Evolutionary conservation across 2,113 vertebrate genomes (phyloP).

Genomic region (Onychostoma macrolepis): DNA sequence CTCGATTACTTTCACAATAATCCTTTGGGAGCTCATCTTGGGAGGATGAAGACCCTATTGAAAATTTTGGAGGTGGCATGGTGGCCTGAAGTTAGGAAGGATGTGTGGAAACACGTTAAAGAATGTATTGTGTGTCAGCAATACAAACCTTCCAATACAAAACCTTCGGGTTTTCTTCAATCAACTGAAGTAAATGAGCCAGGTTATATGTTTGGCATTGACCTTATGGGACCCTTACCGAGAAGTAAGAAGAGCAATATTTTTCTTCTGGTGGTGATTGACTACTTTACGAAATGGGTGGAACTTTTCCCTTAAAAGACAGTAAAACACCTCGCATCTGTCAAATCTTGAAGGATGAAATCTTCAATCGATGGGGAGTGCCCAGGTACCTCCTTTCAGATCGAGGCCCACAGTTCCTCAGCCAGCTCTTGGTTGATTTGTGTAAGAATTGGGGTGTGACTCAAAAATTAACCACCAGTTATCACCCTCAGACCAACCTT

Average conservation of each 20-base stretch:
- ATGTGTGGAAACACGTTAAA: neutral
- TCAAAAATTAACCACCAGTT: slow-evolving; percentile 38
- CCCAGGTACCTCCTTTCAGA: slow-evolving; percentile 17
- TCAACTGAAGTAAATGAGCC: neutral
- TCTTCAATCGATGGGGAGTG: slow-evolving; percentile 16
- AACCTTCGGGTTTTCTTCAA: neutral
- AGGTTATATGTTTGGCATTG: neutral
- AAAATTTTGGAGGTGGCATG: neutral
- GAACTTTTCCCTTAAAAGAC: neutral
- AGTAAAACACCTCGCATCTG: neutral
- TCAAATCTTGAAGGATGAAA: neutral
- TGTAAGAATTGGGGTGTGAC: slow-evolving; percentile 10
- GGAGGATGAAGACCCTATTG: neutral
- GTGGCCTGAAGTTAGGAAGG: neutral
- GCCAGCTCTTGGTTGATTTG: neutral
- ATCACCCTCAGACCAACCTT: slow-evolving; percentile 37
- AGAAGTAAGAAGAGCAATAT: neutral
- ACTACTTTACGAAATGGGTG: neutral
- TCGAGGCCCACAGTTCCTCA: slow-evolving; percentile 25
- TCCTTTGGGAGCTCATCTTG: no score
- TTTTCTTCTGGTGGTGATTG: neutral
- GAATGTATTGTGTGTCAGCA: neutral
- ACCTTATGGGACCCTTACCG: neutral
- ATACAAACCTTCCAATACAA: neutral
- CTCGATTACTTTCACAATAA: no score